These are phyloP conservation scores for Glareola pratincola DNA, from an alignment of 2,113 vertebrate species.

Conservation along the genomic window DNA sequence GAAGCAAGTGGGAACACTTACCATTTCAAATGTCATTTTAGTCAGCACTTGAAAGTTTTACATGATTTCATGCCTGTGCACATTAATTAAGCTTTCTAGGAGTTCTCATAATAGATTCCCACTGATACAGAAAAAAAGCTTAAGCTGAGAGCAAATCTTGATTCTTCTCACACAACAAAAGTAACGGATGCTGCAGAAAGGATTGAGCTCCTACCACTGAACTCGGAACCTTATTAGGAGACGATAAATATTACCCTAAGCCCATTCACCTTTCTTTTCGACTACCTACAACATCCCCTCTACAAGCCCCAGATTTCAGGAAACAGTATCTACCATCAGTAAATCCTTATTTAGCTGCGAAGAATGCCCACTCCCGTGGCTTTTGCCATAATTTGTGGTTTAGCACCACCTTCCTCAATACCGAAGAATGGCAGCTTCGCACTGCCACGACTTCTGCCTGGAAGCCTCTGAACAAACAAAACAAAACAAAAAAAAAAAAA, in stretches of 20 bases:
- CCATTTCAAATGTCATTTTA: not conserved
- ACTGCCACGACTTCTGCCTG: constrained; percentile 75
- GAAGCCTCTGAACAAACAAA: constrained; percentile 56
- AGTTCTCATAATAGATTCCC: not conserved
- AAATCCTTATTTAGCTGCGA: not conserved
- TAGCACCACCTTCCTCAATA: constrained; percentile 81
- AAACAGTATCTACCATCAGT: accelerated
- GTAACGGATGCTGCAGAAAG: not conserved
- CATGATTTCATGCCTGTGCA: accelerated
- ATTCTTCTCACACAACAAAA: not conserved
- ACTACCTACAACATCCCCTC: not conserved
- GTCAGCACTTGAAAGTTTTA: not conserved
- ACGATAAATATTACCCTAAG: not conserved
- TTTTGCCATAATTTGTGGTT: constrained; percentile 84
- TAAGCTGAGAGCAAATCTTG: not conserved
- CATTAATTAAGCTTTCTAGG: not conserved
- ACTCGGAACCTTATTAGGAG: not conserved
- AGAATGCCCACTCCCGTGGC: constrained; percentile 17
- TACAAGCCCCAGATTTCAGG: not conserved
- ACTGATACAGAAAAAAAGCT: not conserved
- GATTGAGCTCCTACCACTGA: not conserved
- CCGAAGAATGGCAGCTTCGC: constrained; percentile 82
- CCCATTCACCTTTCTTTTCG: not conserved
- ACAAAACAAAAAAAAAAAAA: not conserved
- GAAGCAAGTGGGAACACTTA: not conserved